Percentiles rank a stretch among this genome's conserved stretches.
phyloP scores from a whole-genome alignment of 2,888 invertebrate species.

The Thelaira solivaga region DNA sequence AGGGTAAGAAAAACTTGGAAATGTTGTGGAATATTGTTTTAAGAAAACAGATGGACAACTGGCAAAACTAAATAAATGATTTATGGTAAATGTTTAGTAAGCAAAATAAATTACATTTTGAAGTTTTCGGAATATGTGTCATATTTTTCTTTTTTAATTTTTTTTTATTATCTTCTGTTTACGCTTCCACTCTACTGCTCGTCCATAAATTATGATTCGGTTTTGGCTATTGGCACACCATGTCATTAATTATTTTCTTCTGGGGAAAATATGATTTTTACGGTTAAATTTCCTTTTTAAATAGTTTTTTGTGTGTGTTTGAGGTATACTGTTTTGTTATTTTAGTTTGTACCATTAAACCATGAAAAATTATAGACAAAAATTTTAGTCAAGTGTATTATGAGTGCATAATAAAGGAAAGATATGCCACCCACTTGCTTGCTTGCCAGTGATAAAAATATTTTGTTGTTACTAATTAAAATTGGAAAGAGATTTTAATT shows the following conservation, averaged over 20 bases:
- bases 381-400: constrained; percentile 37
- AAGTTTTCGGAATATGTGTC: not conserved
- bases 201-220: constrained; percentile 32
- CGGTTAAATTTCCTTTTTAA: not conserved
- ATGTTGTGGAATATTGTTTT: not conserved
- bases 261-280: not conserved
- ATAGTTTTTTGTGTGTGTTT: not conserved
- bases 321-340: constrained; percentile 11
- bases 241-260: constrained; percentile 60
- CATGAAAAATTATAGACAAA: constrained; percentile 38
- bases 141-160: not conserved
- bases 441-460: not conserved
- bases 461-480: constrained; percentile 12
- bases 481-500: not conserved
- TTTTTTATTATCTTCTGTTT: not conserved
- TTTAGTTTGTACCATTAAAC: constrained; percentile 24
- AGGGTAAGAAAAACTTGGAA: constrained; percentile 6
- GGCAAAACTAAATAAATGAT: not conserved
- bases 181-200: too few species aligned
- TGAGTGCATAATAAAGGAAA: not conserved
- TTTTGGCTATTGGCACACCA: constrained; percentile 41
- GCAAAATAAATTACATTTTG: not conserved
- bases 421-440: constrained; percentile 28
- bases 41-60: not conserved
- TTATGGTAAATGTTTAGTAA: too few species aligned